Conservation (phyloP, 23 tunicate genomes). For the Trididemnum clinides region DNA sequence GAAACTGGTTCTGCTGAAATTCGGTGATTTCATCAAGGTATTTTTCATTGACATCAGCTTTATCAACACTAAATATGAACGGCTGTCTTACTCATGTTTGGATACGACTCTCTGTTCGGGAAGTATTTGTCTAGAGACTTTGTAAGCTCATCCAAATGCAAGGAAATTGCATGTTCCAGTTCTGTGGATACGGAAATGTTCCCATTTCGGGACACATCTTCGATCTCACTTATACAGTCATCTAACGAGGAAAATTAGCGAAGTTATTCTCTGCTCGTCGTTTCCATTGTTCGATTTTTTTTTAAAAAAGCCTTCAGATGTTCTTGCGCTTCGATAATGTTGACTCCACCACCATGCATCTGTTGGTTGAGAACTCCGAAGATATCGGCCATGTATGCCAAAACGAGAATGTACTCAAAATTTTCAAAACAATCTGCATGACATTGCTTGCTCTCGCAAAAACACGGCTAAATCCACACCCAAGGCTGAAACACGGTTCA, state of each 20-base stretch:
- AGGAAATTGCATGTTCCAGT: constrained; percentile 37
- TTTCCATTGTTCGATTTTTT: too few relatives aligned
- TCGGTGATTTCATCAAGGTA: constrained; percentile 43
- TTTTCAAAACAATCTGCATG: constrained; percentile 48
- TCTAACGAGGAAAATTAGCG: constrained; percentile 34
- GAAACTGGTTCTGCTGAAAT: constrained; percentile 41
- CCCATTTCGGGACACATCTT: constrained; percentile 34
- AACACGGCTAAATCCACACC: constrained; percentile 62
- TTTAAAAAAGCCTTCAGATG: too few relatives aligned
- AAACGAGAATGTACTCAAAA: constrained; percentile 54
- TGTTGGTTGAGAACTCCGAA: too few relatives aligned
- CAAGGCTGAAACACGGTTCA: constrained; percentile 57
- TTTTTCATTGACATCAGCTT: constrained; percentile 36
- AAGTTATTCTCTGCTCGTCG: too few relatives aligned
- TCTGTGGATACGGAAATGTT: constrained; percentile 44
- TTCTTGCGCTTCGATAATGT: too few relatives aligned
- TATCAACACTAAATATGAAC: constrained; percentile 44
- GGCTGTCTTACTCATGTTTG: constrained; percentile 48
- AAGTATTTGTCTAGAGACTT: constrained; percentile 29
- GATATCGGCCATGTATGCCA: constrained; percentile 30
- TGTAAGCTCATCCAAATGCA: constrained; percentile 29
- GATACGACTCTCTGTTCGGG: constrained; percentile 40
- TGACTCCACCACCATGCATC: too few relatives aligned
- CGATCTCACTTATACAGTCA: constrained; percentile 49
- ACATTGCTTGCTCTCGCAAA: constrained; percentile 45